Base-by-base conservation (phyloP, 2,113 vertebrate species). In the Macheiramphus alcinus region DNA sequence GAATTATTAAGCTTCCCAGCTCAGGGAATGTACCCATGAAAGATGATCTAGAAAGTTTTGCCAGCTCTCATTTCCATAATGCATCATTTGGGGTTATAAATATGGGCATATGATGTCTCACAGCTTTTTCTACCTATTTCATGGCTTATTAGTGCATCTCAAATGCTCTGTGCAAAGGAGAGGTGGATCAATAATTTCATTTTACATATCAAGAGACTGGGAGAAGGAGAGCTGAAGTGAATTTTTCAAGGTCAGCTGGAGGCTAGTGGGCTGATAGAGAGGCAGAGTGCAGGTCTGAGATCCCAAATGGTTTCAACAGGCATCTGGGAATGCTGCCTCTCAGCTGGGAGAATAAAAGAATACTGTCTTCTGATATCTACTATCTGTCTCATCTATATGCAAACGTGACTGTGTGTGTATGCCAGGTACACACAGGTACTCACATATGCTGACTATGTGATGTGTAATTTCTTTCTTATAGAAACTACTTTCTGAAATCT, bases 141-240 rank as follows among this genome's bases (percentile, higher is more conserved):
- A 85, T 93, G 56, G 55, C 48, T 87, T 89, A 82, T 92, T 94
- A 92, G 52, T 85, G 70, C 34, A 79, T 85, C 70, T 88, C 42
- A 90, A 96, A 93, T 50, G 50, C 40, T 43, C 72, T 94, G 91
- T 91, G 16, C 48, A 48, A 70, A 94, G 86, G 53, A 96, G 12
- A 59, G 20, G 18, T 2, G 7, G 48, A 94, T 96, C 86, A 75
- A 79, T 95, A 92, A 52, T 84, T 91, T 61, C 40, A 91, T 89
- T 97, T 95, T 96, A 61, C 76, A 89, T 93, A 95, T 82, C 58
- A 93, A 89, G 70, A 82, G 62, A 42, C 32, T 65, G 58, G n/a
- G 34, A 71, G 52, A 94, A 67, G 47, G 34, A 91, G 17, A 79
- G 36, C 13, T 75, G 56, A 74, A 72, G 61, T 45, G 48, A 93